phyloP scores from a whole-genome alignment of 2,797 vertebrate species.

The Microcaecilia unicolor region DNA sequence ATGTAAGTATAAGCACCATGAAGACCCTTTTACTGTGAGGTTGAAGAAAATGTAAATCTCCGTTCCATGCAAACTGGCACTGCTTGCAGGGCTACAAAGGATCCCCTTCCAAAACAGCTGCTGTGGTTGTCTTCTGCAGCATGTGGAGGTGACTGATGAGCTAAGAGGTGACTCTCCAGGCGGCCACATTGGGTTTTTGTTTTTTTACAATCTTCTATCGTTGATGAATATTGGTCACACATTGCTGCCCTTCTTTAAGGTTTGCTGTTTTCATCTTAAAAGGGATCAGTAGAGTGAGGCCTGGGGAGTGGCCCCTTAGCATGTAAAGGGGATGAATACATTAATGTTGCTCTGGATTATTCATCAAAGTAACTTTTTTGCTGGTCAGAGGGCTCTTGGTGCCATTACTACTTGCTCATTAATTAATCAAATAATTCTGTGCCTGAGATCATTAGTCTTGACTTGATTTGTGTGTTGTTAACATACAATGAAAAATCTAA shows the following conservation, averaged over 20 bases:
- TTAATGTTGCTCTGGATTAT: constrained; percentile 28
- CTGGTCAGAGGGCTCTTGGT: constrained; percentile 45
- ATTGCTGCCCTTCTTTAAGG: constrained; percentile 27
- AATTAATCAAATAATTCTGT: constrained; percentile 46
- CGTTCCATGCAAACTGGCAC: constrained; percentile 74
- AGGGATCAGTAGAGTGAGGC: constrained; percentile 35
- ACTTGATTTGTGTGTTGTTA: constrained; percentile 41
- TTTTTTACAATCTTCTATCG: too few species aligned
- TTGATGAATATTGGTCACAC: too few species aligned
- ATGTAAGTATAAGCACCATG: too few species aligned
- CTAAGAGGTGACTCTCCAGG: constrained; percentile 40
- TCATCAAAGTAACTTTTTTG: too few species aligned
- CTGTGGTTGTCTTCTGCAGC: too few species aligned
- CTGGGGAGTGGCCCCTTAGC: constrained; percentile 39
- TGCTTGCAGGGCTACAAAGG: constrained; percentile 65
- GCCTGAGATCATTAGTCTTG: constrained; percentile 49
- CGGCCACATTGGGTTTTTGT: too few species aligned
- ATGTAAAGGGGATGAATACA: constrained; percentile 34
- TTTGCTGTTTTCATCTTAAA: too few species aligned
- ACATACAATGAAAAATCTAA: constrained; percentile 58
- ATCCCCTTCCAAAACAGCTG: constrained; percentile 20
- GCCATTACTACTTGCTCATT: constrained; percentile 35
- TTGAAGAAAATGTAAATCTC: constrained; percentile 49
- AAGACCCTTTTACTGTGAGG: constrained; percentile 29
- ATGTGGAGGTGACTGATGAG: constrained; percentile 13